A percentile compares a stretch with the other conserved stretches of the same genome.
These are phyloP conservation scores for Parotocinclus haroldoi DNA, from an alignment of 2,797 vertebrate species.

Conservation along the genomic window DNA sequence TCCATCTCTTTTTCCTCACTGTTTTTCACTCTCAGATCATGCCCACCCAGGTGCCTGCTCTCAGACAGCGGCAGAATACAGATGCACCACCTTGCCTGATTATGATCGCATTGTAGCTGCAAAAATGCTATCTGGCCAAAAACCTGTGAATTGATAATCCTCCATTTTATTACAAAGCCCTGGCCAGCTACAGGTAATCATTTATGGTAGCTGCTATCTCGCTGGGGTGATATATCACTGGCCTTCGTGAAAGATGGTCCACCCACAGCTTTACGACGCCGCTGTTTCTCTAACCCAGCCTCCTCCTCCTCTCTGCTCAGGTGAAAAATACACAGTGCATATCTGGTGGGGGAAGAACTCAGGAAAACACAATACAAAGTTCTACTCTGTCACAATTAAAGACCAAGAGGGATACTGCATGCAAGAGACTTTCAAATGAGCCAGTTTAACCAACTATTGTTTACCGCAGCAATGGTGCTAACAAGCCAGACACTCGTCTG, in stretches of 20 bases:
- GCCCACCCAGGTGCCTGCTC: constrained; percentile 17
- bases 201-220: constrained; percentile 76
- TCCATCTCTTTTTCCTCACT: constrained; percentile 29
- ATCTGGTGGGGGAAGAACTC: constrained; percentile 19
- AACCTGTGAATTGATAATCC: constrained; percentile 83
- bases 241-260: constrained; percentile 77
- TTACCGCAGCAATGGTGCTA: constrained; percentile 77
- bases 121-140: constrained; percentile 76
- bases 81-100: constrained; percentile 47
- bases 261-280: constrained; percentile 70
- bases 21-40: constrained; percentile 7
- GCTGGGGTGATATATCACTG: constrained; percentile 79
- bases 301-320: constrained; percentile 8
- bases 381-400: constrained; percentile 48
- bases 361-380: constrained; percentile 38
- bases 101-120: constrained; percentile 52
- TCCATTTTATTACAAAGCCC: constrained; percentile 85
- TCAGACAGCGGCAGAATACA: constrained; percentile 46
- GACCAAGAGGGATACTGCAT: constrained; percentile 43
- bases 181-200: constrained; percentile 80
- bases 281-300: constrained; percentile 47
- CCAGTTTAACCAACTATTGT: constrained; percentile 64
- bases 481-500: constrained; percentile 83
- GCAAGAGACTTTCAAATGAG: constrained; percentile 39
- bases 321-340: constrained; percentile 28